These are phyloP conservation scores for Ceratitis capitata DNA, from an alignment of 1,140 invertebrate genomes.

Conservation along the genomic window DNA sequence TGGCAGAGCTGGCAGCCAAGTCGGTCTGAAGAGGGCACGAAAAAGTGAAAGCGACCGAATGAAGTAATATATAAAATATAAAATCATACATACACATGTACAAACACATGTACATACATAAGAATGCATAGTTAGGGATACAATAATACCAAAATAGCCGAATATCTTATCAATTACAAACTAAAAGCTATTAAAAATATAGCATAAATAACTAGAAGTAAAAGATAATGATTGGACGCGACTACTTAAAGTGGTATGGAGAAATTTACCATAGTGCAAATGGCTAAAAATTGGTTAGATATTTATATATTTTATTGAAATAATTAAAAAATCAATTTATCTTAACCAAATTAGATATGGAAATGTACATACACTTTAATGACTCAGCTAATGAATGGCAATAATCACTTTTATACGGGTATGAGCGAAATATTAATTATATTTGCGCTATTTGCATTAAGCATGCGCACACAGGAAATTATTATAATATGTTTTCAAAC, in stretches of 20 bases:
- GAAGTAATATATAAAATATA: neutral
- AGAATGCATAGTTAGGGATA: neutral
- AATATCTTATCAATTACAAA: neutral
- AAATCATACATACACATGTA: neutral
- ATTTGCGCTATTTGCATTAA: neutral
- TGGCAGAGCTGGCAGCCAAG: neutral
- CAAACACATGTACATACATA: neutral
- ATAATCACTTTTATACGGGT: neutral
- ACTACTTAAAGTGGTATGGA: neutral
- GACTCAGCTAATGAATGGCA: neutral
- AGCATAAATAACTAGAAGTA: neutral
- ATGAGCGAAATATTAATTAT: neutral
- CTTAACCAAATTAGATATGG: neutral
- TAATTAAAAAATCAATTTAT: neutral
- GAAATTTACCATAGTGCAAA: neutral
- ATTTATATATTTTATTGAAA: neutral
- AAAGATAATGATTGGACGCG: neutral
- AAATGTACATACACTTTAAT: neutral
- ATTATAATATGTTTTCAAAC: neutral
- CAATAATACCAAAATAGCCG: too few species aligned
- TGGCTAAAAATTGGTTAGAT: too few species aligned
- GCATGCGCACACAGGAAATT: neutral
- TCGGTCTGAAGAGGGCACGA: neutral
- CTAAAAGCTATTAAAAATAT: neutral
- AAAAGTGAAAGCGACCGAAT: neutral